Base-by-base conservation (phyloP, 2,797 vertebrate genomes). In the Gobio occitaniae region DNA sequence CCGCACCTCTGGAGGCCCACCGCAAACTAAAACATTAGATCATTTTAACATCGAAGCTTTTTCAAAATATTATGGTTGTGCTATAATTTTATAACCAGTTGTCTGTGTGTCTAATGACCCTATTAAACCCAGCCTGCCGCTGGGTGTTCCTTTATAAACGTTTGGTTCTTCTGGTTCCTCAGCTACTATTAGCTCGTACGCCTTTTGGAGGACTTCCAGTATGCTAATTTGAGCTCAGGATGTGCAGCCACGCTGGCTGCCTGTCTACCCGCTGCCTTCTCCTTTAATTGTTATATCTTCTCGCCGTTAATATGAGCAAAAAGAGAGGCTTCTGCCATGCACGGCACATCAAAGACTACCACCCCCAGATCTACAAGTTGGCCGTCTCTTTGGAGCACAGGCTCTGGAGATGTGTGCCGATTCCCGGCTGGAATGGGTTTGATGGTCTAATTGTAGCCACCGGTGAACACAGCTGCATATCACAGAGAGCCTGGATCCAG, bases 371-470 rank as follows among this genome's bases (percentile, higher is more conserved):
- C 94, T 93, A 95, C 94, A 94, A 94, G 94, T 94, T 93, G 93
- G 92, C 94, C 91, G 93, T 94, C 94, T 95, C 92, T 94, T 94
- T 90, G 90, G n/a, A 93, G 93, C 89, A 93, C 70, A 85, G 88
- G 91, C 92, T 93, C 93, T 85, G 89, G 88, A 93, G 92, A 93
- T 90, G 88, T 75, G 87, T 80, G 90, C 86, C 87, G 91, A 92
- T 93, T 91, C 93, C 91, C 78, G 77, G 87, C 93, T 93, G 90
- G 91, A 94, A 95, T 94, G 93, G 94, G 93, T 95, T 94, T 95
- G 94, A 95, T 95, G 93, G 94, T 92, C 93, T 95, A 95, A 95
- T 95, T 95, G 95, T 95, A 95, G 95, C 94, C 94, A 94, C 94
- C 94, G 94, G 94, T 95, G 94, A 94, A 95, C 93, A 94, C 91